Evolutionary conservation across 2,797 vertebrate genomes (phyloP).

Genomic region (Phoxinus dragarum): DNA sequence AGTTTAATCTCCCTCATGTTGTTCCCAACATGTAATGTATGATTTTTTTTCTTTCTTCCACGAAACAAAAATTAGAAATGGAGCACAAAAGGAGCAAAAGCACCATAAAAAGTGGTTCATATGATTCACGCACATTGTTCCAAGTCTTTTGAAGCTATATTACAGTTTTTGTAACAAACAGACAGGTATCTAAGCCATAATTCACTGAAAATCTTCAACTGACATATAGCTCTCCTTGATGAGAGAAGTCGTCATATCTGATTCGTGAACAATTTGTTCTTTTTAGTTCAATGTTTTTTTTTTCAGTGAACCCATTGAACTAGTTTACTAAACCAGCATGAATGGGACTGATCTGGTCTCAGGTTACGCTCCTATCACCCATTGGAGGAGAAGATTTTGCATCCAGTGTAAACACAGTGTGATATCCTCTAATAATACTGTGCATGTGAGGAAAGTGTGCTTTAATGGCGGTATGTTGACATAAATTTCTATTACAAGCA

Average conservation of each 20-base stretch:
- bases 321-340: not conserved
- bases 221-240: not conserved
- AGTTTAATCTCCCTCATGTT: not conserved
- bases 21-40: not conserved
- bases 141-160: not conserved
- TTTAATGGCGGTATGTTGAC: not conserved
- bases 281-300: not conserved
- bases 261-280: not conserved
- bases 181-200: not conserved
- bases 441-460: not conserved
- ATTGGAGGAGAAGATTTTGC: not conserved
- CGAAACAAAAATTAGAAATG: not conserved
- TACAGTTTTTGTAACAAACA: not conserved
- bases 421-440: not conserved
- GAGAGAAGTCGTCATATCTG: not conserved
- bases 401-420: not conserved
- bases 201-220: not conserved
- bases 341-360: not conserved
- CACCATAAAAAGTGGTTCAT: not conserved
- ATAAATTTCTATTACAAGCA: not conserved
- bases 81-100: not conserved
- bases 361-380: not conserved
- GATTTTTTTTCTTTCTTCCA: not conserved
- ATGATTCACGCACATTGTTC: not conserved
- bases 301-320: not conserved